Base-by-base conservation (phyloP, 2,888 invertebrate genomes). In the Aleiodes alternator region DNA sequence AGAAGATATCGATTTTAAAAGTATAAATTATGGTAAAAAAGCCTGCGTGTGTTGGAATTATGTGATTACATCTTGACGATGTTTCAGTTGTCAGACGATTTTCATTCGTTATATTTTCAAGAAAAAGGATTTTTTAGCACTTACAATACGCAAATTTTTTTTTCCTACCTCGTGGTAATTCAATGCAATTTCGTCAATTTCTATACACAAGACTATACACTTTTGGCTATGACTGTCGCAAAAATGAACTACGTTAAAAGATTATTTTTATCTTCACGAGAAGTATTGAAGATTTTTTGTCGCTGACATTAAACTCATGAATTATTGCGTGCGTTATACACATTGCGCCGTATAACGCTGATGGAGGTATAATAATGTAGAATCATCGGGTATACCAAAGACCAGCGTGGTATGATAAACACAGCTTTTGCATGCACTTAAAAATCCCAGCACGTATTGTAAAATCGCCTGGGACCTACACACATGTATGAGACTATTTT, bases 381-480 rank as follows among this genome's bases (percentile, higher is more conserved):
- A 78, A 77, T 77, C 77, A 77, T 75, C 72, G 59, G 61, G 43
- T 7, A 43, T 56, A 51, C 75, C 29, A 43, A 43, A 51, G 48
- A 61, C 34, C 59, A 16, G 16, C 11, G 61, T 73, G 78, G 79
- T 80, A 82, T 80, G 82, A 81, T 84, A 81, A 84, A 83, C 78
- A 82, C 78, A 80, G 76, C 77, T 79, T 75, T 80, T 72, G 82
- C 80, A 80, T 82, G 78, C 78, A 79, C 78, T 80, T 79, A 78
- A 81, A 80, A 79, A 76, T 77, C 76, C 75, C 53, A 56, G 38
- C 51, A 23, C 23, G 29, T 23, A 50, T 31, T 23, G 43, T 43
- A 71, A 34, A 8, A 9, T 48, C 23, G 11, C 29, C 31, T 16
- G 12, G 29, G 51, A 48, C 48, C 8, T 48, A 38, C 16, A 43